Evolutionary conservation across 2,113 vertebrate genomes (phyloP), one percentile per base, ranked within the genome.

Genomic region (Orycteropus afer): DNA sequence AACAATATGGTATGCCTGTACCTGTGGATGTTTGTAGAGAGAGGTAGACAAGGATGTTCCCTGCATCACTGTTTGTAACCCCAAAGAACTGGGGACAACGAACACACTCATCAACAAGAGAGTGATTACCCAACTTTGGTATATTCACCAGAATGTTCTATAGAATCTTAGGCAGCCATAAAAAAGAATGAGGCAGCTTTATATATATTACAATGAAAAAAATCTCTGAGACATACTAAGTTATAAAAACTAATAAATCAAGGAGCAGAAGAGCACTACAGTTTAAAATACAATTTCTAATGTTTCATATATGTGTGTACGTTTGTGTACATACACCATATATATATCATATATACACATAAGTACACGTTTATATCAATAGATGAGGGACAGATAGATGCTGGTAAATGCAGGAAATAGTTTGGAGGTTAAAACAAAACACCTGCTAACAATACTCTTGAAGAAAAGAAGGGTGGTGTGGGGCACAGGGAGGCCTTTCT

Each of bases 251-350:
- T 73, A 69, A 27, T 40, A 55, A 74, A 49, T 55, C 34, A 61
- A 82, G 61, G 81, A 37, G 49, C 53, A 84, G 79, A 76, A 87
- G 2, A 90, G 32, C 34, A 79, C 32, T 59, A 37, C 37, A 57
- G 23, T 94, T 91, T 91, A 86, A 92, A 93, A 55, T 86, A 88
- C 23, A 80, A 77, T 4, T 95, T 42, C 67, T 74, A 49, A 55
- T 45, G 45, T 53, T 25, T 63, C 73, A 55, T 55, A 86, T 80
- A 65, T 15, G 69, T 25, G 47, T 74, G n/a, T 45, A 22, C 27
- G 22, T 27, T 3, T 76, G 27, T 74, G 73, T 69, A 3, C 13
- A n/a, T n/a, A n/a, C n/a, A n/a, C n/a, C n/a, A n/a, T n/a, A n/a
- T n/a, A n/a, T n/a, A n/a, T n/a, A n/a, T 32, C 32, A 34, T 57